Percentiles rank a stretch among this genome's conserved stretches.
Evolutionary conservation across 2,113 vertebrate genomes (phyloP).

Genomic region (Gasterosteus aculeatus): DNA sequence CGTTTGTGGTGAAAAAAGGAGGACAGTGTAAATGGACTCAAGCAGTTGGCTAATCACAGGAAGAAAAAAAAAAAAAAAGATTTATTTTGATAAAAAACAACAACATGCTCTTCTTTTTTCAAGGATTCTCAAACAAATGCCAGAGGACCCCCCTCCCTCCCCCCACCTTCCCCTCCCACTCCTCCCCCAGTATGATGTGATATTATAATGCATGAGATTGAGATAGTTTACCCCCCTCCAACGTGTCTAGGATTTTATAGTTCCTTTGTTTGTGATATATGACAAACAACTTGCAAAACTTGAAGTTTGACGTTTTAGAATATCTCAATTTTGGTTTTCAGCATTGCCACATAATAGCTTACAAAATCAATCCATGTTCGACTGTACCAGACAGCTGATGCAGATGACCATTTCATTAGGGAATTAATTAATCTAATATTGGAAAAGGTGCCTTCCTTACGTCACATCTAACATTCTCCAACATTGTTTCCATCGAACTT

Average conservation of each 20-base stretch:
- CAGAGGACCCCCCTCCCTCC: conserved; percentile 60
- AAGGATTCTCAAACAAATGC: conserved; percentile 86
- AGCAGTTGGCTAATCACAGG: conserved; percentile 79
- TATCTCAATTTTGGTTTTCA: conserved; percentile 66
- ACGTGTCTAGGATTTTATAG: conserved; percentile 84
- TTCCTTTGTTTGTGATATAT: conserved; percentile 62
- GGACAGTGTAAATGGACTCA: conserved; percentile 85
- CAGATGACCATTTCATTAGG: conserved; percentile 85
- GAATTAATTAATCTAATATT: conserved; percentile 92
- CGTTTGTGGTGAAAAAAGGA: conserved; percentile 91
- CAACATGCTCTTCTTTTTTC: conserved; percentile 88
- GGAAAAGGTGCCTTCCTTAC: conserved; percentile 99
- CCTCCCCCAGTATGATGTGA: conserved; percentile 81
- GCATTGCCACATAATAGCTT: conserved; percentile 81
- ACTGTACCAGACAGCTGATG: conserved; percentile 82
- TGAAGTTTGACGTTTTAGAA: conserved; percentile 58
- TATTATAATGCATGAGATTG: conserved; percentile 89
- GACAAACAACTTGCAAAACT: conserved; percentile 54
- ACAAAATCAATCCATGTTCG: conserved; percentile 72
- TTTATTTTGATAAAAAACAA: conserved; percentile 96
- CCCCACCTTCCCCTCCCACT: background rate
- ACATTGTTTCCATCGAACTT: conserved; percentile 60
- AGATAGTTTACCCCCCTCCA: conserved; percentile 15
- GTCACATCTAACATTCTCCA: conserved; percentile 88
- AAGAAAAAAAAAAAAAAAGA: conserved; percentile 71